Evolutionary conservation across 2,888 invertebrate genomes (phyloP), one percentile per base, ranked within the genome.

Genomic region (Parasteatoda lunata): DNA sequence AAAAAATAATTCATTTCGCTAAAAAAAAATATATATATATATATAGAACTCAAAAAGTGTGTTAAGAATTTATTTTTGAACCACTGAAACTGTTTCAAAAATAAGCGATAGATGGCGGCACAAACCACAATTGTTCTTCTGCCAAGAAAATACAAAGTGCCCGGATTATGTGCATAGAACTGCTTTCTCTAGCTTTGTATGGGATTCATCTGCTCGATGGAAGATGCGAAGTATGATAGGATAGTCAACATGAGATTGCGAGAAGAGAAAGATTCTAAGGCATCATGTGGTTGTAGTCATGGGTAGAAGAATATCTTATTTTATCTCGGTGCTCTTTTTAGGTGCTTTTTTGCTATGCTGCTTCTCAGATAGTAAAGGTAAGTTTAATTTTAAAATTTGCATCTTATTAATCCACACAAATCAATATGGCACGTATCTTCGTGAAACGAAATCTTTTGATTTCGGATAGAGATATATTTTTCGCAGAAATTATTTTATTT

Each of bases 241-340:
- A 51, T 47, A 65, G 83, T 83, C 83, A 83, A 77, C 83, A 83
- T 83, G 83, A 77, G 83, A 83, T 83, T 83, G 71, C 77, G 52
- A 45, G 71, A 77, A 77, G 77, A 76, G 71, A 48, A 70, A 51
- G 49, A 54, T 76, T 49, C 70, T 69, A 76, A 71, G 71, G 83
- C 77, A 76, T 76, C 77, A 70, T 66, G 71, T 70, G 65, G 64
- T 71, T 70, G 77, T 82, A 83, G 77, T 70, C 77, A 83, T 83
- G 83, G 83, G 64, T 83, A 83, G 77, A 77, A 64, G 52, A 64
- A 69, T 48, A 76, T 83, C 65, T 51, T 52, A 76, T 77, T 71
- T 83, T 71, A 77, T 83, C 77, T 83, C 15, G 77, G 77, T 83
- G 77, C 71, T 83, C 77, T 70, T 13, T 83, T 71, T 83, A 15